A percentile compares a stretch with the other conserved stretches of the same genome.
Conservation (phyloP, 2,113 vertebrate species). For the Ctenodactylus gundi region DNA sequence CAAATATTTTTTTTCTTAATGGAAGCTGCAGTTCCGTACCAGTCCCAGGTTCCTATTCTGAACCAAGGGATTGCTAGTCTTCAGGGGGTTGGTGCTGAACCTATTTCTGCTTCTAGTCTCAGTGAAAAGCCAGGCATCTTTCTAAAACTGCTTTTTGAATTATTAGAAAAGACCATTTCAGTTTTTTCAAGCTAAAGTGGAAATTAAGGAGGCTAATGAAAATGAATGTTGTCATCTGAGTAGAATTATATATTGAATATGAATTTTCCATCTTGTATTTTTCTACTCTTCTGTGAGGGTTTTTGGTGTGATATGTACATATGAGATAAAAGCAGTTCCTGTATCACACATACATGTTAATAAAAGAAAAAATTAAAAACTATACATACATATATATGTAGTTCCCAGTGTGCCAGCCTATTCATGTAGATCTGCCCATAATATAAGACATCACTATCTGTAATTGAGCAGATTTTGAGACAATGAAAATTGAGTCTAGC, state of each 20-base stretch:
- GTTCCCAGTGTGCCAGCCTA: not conserved
- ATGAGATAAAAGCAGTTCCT: too few species aligned
- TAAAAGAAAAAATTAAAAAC: too few species aligned
- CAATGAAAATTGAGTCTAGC: not conserved
- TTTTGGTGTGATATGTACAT: not conserved
- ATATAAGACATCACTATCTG: not conserved
- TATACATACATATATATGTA: not conserved
- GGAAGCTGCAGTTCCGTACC: not conserved
- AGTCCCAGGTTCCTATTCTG: not conserved
- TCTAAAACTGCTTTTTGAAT: not conserved
- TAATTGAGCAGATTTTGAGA: not conserved
- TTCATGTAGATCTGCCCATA: not conserved
- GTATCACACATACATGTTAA: too few species aligned
- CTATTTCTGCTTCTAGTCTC: not conserved
- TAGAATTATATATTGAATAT: conserved; percentile 16
- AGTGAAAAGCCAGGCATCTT: not conserved
- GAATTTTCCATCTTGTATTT: conserved; percentile 16
- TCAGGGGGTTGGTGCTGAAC: not conserved
- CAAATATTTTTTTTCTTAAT: conserved; percentile 15
- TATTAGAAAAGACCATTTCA: conserved; percentile 22
- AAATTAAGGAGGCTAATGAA: conserved; percentile 35
- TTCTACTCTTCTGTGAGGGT: not conserved
- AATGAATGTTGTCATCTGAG: not conserved
- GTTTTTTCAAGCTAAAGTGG: conserved; percentile 14
- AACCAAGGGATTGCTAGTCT: not conserved